These are phyloP conservation scores for Heliconius ismenius DNA, from an alignment of 2,888 invertebrate species.

Conservation along the genomic window DNA sequence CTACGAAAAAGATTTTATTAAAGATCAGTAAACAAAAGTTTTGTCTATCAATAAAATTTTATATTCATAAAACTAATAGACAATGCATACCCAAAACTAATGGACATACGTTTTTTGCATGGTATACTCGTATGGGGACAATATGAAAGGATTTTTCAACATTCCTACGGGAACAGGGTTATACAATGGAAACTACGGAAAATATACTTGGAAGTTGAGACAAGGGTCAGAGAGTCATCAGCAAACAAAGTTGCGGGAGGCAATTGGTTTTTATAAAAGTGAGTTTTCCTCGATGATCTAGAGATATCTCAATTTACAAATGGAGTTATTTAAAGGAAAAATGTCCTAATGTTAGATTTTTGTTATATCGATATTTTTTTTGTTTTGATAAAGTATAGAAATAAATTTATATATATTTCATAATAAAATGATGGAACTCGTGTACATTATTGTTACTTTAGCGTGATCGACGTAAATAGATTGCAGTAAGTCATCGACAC, in stretches of 20 bases:
- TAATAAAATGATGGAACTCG: not conserved
- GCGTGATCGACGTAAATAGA: not conserved
- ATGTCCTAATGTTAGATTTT: not conserved
- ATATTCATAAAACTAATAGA: not conserved
- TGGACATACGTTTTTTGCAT: not conserved
- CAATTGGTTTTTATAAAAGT: not conserved
- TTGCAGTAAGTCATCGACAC: constrained; percentile 35
- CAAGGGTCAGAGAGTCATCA: not conserved
- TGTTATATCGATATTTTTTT: not conserved
- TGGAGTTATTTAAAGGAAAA: not conserved
- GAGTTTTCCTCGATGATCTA: too few relatives aligned
- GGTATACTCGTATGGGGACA: not conserved
- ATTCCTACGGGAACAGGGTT: not conserved
- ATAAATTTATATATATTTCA: too few relatives aligned
- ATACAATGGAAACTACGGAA: not conserved
- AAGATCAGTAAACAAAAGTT: not conserved
- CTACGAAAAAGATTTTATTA: not conserved
- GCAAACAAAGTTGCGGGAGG: not conserved
- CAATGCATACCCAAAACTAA: not conserved
- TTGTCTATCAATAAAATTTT: not conserved
- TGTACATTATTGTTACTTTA: not conserved
- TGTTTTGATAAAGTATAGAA: too few relatives aligned
- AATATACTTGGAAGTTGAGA: not conserved
- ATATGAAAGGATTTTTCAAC: not conserved
- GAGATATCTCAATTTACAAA: too few relatives aligned